A percentile compares a stretch with the other conserved stretches of the same genome.
phyloP scores from a whole-genome alignment of 2,888 invertebrate species.

The Rhodophaea formosa region DNA sequence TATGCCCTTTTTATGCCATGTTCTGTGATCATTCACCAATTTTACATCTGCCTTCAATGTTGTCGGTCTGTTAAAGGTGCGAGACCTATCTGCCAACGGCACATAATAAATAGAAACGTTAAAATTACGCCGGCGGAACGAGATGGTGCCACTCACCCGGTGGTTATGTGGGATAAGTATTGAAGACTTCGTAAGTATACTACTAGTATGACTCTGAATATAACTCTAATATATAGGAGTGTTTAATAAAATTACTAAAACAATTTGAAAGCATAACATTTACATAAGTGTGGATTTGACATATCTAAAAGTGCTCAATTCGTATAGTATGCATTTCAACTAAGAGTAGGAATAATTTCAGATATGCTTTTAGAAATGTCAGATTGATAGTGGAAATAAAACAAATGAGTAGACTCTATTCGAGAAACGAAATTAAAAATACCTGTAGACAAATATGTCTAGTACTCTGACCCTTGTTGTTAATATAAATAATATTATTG shows the following conservation, averaged over 20 bases:
- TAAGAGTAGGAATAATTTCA: neutral
- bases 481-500: neutral
- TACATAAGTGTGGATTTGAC: neutral
- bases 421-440: neutral
- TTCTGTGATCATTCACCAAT: slow-evolving; percentile 54
- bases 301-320: neutral
- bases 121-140: slow-evolving; percentile 29
- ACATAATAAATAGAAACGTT: slow-evolving; percentile 43
- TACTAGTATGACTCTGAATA: neutral
- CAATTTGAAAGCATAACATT: neutral
- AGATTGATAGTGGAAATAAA: neutral
- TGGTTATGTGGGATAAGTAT: slow-evolving; percentile 10
- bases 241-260: neutral
- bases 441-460: neutral
- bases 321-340: neutral
- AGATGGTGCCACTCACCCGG: slow-evolving; percentile 12
- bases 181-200: slow-evolving; percentile 22
- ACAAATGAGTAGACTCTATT: neutral
- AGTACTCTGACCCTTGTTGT: neutral
- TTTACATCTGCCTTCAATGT: slow-evolving; percentile 59
- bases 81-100: slow-evolving; percentile 47
- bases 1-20: slow-evolving; percentile 45
- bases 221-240: neutral
- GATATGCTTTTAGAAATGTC: neutral
- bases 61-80: slow-evolving; percentile 77